Percentiles rank a stretch among this genome's conserved stretches.
These are phyloP conservation scores for Epirrita christyi DNA, from an alignment of 2,888 invertebrate species.

Conservation along the genomic window DNA sequence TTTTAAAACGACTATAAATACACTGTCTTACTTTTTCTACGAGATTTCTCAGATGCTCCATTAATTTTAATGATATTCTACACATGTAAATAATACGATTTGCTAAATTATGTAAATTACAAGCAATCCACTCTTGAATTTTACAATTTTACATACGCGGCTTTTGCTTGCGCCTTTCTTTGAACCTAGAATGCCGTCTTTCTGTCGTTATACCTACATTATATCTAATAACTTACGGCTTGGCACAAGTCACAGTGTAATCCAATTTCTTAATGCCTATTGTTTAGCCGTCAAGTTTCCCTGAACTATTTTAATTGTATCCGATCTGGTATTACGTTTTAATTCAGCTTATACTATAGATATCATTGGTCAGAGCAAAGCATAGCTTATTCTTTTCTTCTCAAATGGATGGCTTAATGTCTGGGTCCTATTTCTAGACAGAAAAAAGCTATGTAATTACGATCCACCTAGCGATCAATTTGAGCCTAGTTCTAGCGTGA, in stretches of 20 bases:
- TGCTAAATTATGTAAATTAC: slow-evolving; percentile 25
- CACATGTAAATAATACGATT: slow-evolving; percentile 28
- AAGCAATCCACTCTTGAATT: neutral
- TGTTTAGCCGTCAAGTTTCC: too few species aligned
- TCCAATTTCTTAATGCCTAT: too few species aligned
- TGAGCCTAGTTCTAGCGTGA: neutral
- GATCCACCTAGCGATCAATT: neutral
- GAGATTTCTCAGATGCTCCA: slow-evolving; percentile 42
- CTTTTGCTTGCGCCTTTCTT: neutral
- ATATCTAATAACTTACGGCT: too few species aligned
- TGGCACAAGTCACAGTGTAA: too few species aligned
- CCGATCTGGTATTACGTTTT: too few species aligned
- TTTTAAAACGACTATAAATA: slow-evolving; percentile 42
- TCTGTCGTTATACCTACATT: neutral
- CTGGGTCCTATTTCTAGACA: neutral
- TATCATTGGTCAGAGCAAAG: too few species aligned
- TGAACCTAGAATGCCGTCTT: neutral
- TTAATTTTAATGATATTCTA: slow-evolving; percentile 41
- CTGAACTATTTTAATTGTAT: too few species aligned
- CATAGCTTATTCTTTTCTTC: too few species aligned
- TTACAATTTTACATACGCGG: neutral
- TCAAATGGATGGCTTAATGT: too few species aligned
- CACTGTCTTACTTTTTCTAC: slow-evolving; percentile 43
- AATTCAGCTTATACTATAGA: too few species aligned
- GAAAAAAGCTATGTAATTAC: neutral